Conservation (phyloP, 2,888 invertebrate genomes). For the Euplexia lucipara region DNA sequence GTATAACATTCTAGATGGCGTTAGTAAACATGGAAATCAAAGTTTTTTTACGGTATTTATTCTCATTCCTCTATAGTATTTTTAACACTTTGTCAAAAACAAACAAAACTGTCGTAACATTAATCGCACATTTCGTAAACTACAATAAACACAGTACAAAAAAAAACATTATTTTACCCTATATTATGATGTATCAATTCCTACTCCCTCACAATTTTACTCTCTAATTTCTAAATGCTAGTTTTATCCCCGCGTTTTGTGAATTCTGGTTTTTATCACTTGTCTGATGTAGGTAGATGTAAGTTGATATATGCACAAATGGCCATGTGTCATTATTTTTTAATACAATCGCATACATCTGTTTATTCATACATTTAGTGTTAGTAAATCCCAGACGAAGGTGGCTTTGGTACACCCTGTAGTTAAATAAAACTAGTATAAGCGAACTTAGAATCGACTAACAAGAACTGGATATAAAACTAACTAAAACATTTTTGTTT, state of each 20-base stretch:
- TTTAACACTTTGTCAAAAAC: too few species aligned
- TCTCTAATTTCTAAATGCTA: neutral
- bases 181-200: neutral
- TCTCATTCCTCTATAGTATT: too few species aligned
- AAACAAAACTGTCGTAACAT: neutral
- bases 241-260: conserved; percentile 5
- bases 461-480: too few species aligned
- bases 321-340: conserved; percentile 31
- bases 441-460: too few species aligned
- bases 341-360: conserved; percentile 8
- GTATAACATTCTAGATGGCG: too few species aligned
- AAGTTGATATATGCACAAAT: conserved; percentile 30
- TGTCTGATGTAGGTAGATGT: conserved; percentile 6
- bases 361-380: conserved; percentile 11
- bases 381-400: conserved; percentile 5
- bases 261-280: neutral
- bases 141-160: neutral
- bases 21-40: too few species aligned
- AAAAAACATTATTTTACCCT: neutral
- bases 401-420: too few species aligned
- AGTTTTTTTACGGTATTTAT: too few species aligned
- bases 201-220: neutral
- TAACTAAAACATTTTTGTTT: neutral
- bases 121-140: neutral
- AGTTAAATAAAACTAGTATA: too few species aligned